A percentile compares a stretch with the other conserved stretches of the same genome.
Conservation (phyloP, 2,888 invertebrate species). For the Drosophila paramelanica region DNA sequence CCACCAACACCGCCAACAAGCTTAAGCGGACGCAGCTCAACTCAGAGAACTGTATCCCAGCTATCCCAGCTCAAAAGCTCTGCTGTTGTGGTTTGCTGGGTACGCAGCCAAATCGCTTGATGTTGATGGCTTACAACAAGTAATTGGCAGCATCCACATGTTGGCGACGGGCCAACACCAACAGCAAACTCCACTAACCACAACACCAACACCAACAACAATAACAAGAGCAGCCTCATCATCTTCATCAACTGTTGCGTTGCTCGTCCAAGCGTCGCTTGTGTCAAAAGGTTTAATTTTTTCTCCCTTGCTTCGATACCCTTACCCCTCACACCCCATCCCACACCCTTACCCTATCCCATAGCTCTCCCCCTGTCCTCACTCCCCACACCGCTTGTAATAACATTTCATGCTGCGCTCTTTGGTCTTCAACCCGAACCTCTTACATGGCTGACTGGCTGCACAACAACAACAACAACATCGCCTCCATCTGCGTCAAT, state of each 20-base stretch:
- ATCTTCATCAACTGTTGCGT: slow-evolving; percentile 63
- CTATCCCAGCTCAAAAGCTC: slow-evolving; percentile 6
- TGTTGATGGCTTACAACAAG: slow-evolving; percentile 80
- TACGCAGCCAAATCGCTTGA: slow-evolving; percentile 77
- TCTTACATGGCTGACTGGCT: slow-evolving; percentile 69
- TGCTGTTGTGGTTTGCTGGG: slow-evolving; percentile 27
- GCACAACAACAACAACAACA: slow-evolving; percentile 41
- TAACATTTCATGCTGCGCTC: slow-evolving; percentile 72
- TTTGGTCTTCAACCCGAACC: slow-evolving; percentile 69
- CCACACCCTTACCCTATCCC: neutral
- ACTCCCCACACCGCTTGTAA: slow-evolving; percentile 56
- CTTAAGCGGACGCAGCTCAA: slow-evolving; percentile 8
- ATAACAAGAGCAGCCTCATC: slow-evolving; percentile 48
- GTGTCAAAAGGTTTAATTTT: slow-evolving; percentile 80
- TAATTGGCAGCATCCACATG: slow-evolving; percentile 79
- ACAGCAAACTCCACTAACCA: slow-evolving; percentile 42
- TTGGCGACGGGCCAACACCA: slow-evolving; percentile 49
- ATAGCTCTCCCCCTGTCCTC: slow-evolving; percentile 10
- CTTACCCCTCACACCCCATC: slow-evolving; percentile 9
- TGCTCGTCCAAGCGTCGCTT: slow-evolving; percentile 69
- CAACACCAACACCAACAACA: slow-evolving; percentile 31
- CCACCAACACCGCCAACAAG: slow-evolving; percentile 59
- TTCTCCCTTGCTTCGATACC: slow-evolving; percentile 12
- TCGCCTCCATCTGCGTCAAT: slow-evolving; percentile 65
- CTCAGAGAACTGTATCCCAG: slow-evolving; percentile 1